Evolutionary conservation across 2,888 invertebrate genomes (phyloP).

Genomic region (Orchesellides sinensis): DNA sequence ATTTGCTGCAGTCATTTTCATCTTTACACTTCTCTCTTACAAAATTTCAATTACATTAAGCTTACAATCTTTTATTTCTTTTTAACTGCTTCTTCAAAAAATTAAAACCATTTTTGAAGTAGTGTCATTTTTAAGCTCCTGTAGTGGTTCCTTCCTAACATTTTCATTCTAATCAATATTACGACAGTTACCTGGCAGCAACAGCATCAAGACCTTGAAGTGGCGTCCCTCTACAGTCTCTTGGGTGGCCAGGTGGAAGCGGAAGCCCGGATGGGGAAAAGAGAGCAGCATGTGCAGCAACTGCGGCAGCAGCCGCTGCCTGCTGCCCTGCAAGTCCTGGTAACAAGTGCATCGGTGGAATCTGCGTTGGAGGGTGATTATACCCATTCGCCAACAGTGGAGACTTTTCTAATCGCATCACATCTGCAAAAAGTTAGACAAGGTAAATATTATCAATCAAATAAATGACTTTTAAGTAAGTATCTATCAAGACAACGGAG

Average conservation of each 20-base stretch:
- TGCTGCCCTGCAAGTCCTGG: slow-evolving; percentile 81
- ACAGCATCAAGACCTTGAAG: slow-evolving; percentile 85
- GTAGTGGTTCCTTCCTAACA: neutral
- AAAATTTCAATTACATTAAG: too few relatives aligned
- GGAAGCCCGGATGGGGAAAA: slow-evolving; percentile 93
- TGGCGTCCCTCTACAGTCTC: slow-evolving; percentile 88
- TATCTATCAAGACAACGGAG: neutral
- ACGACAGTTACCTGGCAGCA: slow-evolving; percentile 83
- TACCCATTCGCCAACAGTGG: slow-evolving; percentile 95
- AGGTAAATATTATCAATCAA: slow-evolving; percentile 11
- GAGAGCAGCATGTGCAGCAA: slow-evolving; percentile 84
- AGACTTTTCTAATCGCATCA: slow-evolving; percentile 89
- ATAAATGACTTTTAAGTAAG: too few relatives aligned
- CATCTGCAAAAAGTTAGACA: slow-evolving; percentile 69
- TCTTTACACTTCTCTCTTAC: neutral
- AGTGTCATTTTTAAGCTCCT: too few relatives aligned
- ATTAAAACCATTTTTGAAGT: too few relatives aligned
- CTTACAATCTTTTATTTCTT: too few relatives aligned
- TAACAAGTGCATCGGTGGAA: slow-evolving; percentile 97
- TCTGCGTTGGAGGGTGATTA: slow-evolving; percentile 93
- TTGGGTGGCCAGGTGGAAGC: slow-evolving; percentile 82
- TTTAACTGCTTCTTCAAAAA: too few relatives aligned
- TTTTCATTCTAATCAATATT: too few relatives aligned
- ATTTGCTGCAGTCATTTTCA: neutral
- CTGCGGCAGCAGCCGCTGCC: slow-evolving; percentile 76